Conservation (phyloP, 2,888 invertebrate species). For the Leptura quadrifasciata region DNA sequence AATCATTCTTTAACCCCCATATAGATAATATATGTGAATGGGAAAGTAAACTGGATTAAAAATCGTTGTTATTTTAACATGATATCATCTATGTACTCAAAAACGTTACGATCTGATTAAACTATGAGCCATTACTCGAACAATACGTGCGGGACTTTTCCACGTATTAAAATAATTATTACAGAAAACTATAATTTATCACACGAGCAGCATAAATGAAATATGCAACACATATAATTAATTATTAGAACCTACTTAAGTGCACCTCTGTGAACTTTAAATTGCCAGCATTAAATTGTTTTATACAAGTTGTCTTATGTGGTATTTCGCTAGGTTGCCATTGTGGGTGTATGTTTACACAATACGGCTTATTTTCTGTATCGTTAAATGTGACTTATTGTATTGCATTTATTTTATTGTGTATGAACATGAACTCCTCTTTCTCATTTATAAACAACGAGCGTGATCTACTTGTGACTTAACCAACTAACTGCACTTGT, state of each 20-base stretch:
- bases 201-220: slow-evolving; percentile 37
- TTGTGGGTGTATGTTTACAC: slow-evolving; percentile 42
- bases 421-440: slow-evolving; percentile 30
- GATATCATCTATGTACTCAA: not conserved
- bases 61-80: too few species aligned
- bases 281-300: slow-evolving; percentile 40
- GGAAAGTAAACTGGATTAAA: too few species aligned
- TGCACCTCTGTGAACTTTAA: slow-evolving; percentile 43
- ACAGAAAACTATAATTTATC: slow-evolving; percentile 32
- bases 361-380: slow-evolving; percentile 38
- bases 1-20: too few species aligned
- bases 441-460: slow-evolving; percentile 2
- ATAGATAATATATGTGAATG: too few species aligned
- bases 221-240: slow-evolving; percentile 40
- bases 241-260: slow-evolving; percentile 44
- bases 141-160: slow-evolving; percentile 30
- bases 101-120: not conserved
- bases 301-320: slow-evolving; percentile 11
- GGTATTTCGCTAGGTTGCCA: not conserved
- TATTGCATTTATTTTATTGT: slow-evolving; percentile 35
- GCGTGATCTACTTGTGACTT: slow-evolving; percentile 16
- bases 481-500: not conserved
- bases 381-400: slow-evolving; percentile 43
- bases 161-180: slow-evolving; percentile 33
- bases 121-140: slow-evolving; percentile 9